A percentile compares a stretch with the other conserved stretches of the same genome.
phyloP scores from a whole-genome alignment of 2,888 invertebrate genomes.

The Stratiomys singularior region DNA sequence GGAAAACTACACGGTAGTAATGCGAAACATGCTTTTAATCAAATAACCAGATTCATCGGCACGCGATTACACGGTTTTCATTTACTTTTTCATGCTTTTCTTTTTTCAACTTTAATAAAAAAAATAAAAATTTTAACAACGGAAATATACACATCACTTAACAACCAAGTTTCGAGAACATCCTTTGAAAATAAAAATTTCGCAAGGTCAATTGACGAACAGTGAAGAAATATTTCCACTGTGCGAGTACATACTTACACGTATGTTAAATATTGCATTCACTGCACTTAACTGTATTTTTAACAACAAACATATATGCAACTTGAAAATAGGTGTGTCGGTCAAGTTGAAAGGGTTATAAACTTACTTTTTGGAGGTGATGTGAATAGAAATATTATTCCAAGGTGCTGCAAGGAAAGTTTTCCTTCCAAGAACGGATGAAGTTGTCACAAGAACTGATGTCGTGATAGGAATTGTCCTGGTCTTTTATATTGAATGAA shows the following conservation, averaged over 20 bases:
- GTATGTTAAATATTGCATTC: not conserved
- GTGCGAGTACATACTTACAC: not conserved
- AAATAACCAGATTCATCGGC: constrained; percentile 17
- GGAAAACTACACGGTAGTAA: constrained; percentile 8
- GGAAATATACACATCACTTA: not conserved
- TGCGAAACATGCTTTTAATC: not conserved
- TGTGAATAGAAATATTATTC: not conserved
- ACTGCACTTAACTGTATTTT: constrained; percentile 7
- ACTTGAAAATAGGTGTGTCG: constrained; percentile 18
- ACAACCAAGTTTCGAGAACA: not conserved
- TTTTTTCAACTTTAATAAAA: not conserved
- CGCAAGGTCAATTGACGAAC: constrained; percentile 23
- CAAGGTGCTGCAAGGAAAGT: not conserved
- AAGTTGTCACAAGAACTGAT: constrained; percentile 25
- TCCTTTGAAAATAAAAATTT: not conserved
- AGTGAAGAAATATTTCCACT: not conserved
- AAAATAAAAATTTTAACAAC: not conserved
- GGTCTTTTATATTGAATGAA: constrained; percentile 44
- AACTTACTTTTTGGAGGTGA: constrained; percentile 18
- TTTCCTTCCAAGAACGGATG: not conserved
- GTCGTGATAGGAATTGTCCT: not conserved
- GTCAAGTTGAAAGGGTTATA: not conserved
- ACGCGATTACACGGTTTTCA: constrained; percentile 22
- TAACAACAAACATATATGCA: not conserved
- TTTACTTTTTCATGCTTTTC: not conserved